Evolutionary conservation across 2,113 vertebrate species (phyloP).

Genomic region (Lophura nycthemera): DNA sequence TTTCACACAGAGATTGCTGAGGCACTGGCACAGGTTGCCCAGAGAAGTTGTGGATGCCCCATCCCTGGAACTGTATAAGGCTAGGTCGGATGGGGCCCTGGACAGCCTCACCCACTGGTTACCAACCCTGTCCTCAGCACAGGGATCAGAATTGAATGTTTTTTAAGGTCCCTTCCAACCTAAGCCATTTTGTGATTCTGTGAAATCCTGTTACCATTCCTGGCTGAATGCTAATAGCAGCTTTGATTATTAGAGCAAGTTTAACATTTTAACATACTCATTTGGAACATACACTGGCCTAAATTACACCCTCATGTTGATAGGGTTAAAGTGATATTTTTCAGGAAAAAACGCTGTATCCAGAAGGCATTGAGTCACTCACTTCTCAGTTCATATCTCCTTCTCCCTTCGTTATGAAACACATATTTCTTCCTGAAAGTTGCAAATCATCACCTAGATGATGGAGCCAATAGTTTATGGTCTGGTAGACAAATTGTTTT

Average conservation of each 20-base stretch:
- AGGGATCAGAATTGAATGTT: too few relatives aligned
- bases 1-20: not conserved
- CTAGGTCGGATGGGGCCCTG: too few relatives aligned
- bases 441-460: not conserved
- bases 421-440: not conserved
- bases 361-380: not conserved
- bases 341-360: not conserved
- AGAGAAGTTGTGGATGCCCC: too few relatives aligned
- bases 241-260: not conserved
- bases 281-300: not conserved
- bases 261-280: not conserved
- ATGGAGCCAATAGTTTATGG: not conserved
- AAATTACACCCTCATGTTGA: not conserved
- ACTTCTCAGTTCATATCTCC: not conserved
- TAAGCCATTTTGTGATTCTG: not conserved
- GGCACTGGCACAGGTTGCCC: not conserved
- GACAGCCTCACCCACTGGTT: too few relatives aligned
- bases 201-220: not conserved
- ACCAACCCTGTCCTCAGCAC: too few relatives aligned
- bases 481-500: not conserved
- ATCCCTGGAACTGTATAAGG: too few relatives aligned
- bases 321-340: not conserved
- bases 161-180: not conserved
- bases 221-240: not conserved
- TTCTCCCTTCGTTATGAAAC: not conserved